These are phyloP conservation scores for Kuschelorhynchus macadamiae DNA, from an alignment of 2,888 invertebrate species.

Conservation along the genomic window DNA sequence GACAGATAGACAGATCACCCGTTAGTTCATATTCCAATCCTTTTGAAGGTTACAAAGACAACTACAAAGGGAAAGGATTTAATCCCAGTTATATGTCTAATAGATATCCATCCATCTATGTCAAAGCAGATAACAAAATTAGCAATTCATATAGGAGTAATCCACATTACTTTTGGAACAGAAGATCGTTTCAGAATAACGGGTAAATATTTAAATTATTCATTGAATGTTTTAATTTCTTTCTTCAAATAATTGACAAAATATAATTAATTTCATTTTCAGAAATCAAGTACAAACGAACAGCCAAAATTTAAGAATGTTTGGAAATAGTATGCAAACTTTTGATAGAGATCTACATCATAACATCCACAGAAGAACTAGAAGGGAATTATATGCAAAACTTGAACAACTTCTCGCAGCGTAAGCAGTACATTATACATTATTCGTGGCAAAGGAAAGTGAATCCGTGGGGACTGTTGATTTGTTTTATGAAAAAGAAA, in stretches of 20 bases:
- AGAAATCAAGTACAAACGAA: neutral
- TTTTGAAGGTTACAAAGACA: neutral
- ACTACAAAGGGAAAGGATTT: neutral
- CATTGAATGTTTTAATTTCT: too few species aligned
- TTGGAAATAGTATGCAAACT: neutral
- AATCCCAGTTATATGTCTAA: neutral
- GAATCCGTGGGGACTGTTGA: neutral
- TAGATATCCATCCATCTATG: conserved; percentile 1
- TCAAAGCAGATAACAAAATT: neutral
- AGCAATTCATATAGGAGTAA: neutral
- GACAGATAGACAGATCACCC: conserved; percentile 20
- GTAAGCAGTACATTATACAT: conserved; percentile 68
- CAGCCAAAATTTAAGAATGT: too few species aligned
- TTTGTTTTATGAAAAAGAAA: too few species aligned
- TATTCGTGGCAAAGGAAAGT: too few species aligned
- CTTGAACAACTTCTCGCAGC: conserved; percentile 74
- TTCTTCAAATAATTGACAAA: too few species aligned
- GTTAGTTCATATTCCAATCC: conserved; percentile 30
- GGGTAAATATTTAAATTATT: conserved; percentile 1
- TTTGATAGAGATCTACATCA: conserved; percentile 41
- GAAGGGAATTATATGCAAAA: conserved; percentile 75
- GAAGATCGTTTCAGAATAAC: conserved; percentile 1
- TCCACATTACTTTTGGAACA: conserved; percentile 10
- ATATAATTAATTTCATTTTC: too few species aligned
- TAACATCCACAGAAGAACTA: conserved; percentile 73